A percentile compares a stretch with the other conserved stretches of the same genome.
Conservation (phyloP, 2,888 invertebrate species). For the Platycheirus rosarum region DNA sequence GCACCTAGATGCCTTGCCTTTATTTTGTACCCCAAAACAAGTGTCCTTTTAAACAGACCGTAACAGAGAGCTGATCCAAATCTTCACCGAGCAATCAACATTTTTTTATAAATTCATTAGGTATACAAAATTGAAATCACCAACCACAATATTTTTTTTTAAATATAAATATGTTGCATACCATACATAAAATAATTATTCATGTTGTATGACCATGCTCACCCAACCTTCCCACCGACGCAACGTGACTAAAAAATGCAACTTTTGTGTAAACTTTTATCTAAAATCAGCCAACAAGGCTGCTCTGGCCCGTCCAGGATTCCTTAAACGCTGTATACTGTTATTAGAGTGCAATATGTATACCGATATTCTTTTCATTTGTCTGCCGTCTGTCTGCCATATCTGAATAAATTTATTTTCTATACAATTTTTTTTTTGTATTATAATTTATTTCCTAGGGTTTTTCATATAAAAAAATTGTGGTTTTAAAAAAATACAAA, state of each 20-base stretch:
- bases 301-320: neutral
- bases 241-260: constrained; percentile 13
- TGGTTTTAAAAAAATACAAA: constrained; percentile 21
- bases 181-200: constrained; percentile 29
- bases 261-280: constrained; percentile 44
- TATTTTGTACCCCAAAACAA: no score
- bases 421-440: constrained; percentile 17
- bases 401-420: constrained; percentile 27
- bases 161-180: constrained; percentile 4
- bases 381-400: constrained; percentile 48
- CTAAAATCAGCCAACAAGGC: constrained; percentile 37
- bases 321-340: constrained; percentile 20
- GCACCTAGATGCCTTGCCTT: no score
- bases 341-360: constrained; percentile 36
- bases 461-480: constrained; percentile 23
- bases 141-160: neutral
- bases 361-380: constrained; percentile 25
- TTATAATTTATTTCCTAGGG: constrained; percentile 47
- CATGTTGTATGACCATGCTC: constrained; percentile 13
- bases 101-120: no score
- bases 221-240: neutral
- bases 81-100: no score
- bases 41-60: no score
- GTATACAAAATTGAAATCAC: neutral
- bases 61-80: no score